A percentile compares a stretch with the other conserved stretches of the same genome.
Evolutionary conservation across 2,888 invertebrate genomes (phyloP).

Genomic region (Campoplex capitator): DNA sequence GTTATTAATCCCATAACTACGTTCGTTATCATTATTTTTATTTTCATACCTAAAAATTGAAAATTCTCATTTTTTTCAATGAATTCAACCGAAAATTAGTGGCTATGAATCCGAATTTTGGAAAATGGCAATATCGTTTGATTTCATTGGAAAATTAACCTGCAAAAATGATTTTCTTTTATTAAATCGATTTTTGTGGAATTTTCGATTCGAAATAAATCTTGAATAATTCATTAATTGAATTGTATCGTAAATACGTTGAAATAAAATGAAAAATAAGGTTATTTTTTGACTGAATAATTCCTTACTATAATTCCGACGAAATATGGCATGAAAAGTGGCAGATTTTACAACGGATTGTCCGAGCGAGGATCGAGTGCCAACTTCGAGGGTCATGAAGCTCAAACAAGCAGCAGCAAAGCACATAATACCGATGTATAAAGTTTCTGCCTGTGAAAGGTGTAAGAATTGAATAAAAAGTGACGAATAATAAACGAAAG

Average conservation of each 20-base stretch:
- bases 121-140: not conserved
- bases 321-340: slow-evolving; percentile 75
- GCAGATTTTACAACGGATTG: slow-evolving; percentile 73
- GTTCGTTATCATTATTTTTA: slow-evolving; percentile 73
- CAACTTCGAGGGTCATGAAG: slow-evolving; percentile 75
- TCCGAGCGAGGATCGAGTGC: slow-evolving; percentile 70
- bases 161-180: no score
- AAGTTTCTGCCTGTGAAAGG: slow-evolving; percentile 69
- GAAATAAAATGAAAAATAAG: not conserved
- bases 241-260: no score
- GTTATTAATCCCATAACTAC: slow-evolving; percentile 74
- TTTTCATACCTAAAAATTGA: slow-evolving; percentile 72
- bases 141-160: not conserved
- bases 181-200: no score
- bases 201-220: no score
- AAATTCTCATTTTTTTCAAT: not conserved
- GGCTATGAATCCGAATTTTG: not conserved
- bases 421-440: slow-evolving; percentile 74
- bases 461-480: not conserved
- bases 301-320: slow-evolving; percentile 75
- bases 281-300: not conserved
- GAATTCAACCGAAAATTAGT: not conserved
- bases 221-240: no score
- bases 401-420: slow-evolving; percentile 76
- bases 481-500: not conserved